Conservation (phyloP, 2,113 vertebrate genomes). For the Tachysurus vachellii region DNA sequence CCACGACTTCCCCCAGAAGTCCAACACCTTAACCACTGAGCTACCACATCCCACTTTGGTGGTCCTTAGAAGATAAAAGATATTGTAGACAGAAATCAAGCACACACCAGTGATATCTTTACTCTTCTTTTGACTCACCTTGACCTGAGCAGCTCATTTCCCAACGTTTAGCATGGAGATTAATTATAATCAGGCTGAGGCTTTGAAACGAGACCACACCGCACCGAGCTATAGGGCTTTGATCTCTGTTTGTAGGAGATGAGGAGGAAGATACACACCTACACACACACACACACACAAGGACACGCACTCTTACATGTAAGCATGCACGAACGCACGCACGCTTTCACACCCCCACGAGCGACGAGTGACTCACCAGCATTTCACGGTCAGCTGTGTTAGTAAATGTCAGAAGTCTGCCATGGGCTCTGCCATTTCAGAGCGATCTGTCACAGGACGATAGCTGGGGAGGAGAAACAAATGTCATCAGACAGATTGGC, state of each 20-base stretch:
- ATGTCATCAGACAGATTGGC: conserved; percentile 48
- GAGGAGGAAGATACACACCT: neutral
- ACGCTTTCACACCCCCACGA: neutral
- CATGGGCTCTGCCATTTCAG: conserved; percentile 48
- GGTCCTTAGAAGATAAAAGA: no score
- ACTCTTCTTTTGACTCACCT: neutral
- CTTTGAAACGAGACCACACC: neutral
- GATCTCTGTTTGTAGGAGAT: conserved; percentile 9
- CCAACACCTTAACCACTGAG: no score
- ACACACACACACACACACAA: neutral
- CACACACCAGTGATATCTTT: neutral
- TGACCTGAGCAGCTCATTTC: neutral
- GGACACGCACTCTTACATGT: neutral
- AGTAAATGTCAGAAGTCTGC: conserved; percentile 53
- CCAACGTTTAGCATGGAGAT: neutral
- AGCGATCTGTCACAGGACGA: conserved; percentile 21
- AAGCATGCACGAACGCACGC: conserved; percentile 14
- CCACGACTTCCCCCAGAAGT: no score
- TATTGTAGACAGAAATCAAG: neutral
- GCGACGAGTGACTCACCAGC: conserved; percentile 54
- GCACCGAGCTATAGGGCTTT: neutral
- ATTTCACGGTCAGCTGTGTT: conserved; percentile 34
- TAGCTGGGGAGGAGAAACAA: conserved; percentile 25
- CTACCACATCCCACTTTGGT: neutral
- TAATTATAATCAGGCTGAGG: conserved; percentile 2